phyloP scores from a whole-genome alignment of 2,888 invertebrate genomes.

The Drosophila niveifrons region DNA sequence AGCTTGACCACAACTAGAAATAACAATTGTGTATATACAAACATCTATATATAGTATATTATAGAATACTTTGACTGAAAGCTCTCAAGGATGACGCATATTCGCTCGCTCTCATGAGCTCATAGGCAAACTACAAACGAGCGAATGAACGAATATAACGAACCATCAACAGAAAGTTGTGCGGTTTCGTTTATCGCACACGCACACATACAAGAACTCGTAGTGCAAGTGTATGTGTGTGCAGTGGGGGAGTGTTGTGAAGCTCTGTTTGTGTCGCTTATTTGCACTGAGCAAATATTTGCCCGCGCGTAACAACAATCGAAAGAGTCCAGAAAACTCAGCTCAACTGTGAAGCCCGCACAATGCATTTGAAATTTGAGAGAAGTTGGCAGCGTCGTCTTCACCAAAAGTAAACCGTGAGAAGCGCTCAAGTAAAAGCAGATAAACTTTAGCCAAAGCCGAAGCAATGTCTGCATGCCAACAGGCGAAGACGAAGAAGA shows the following conservation, averaged over 20 bases:
- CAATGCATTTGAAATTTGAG: constrained; percentile 65
- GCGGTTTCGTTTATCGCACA: constrained; percentile 38
- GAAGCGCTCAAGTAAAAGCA: constrained; percentile 77
- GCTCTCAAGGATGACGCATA: constrained; percentile 47
- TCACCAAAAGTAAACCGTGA: constrained; percentile 83
- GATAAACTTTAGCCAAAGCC: constrained; percentile 67
- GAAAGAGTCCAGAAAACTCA: constrained; percentile 31
- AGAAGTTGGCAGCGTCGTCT: constrained; percentile 59
- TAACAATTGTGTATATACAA: constrained; percentile 12
- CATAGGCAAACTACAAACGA: constrained; percentile 40
- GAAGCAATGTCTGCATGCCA: constrained; percentile 69
- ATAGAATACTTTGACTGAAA: constrained; percentile 9
- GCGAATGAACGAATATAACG: neutral
- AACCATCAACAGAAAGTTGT: constrained; percentile 39
- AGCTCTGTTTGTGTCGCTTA: constrained; percentile 27
- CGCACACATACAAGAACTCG: constrained; percentile 21
- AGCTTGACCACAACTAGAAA: constrained; percentile 41
- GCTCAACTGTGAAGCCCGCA: constrained; percentile 44
- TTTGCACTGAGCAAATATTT: constrained; percentile 58
- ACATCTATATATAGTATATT: constrained; percentile 1
- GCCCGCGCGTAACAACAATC: constrained; percentile 35
- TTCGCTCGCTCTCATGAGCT: constrained; percentile 43
- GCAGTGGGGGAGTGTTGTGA: constrained; percentile 40
- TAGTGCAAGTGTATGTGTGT: neutral
- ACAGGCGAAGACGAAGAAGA: constrained; percentile 47